Percentiles rank a stretch among this genome's conserved stretches.
phyloP scores from a whole-genome alignment of 2,113 vertebrate species.

The Sinocyclocheilus maitianheensis region DNA sequence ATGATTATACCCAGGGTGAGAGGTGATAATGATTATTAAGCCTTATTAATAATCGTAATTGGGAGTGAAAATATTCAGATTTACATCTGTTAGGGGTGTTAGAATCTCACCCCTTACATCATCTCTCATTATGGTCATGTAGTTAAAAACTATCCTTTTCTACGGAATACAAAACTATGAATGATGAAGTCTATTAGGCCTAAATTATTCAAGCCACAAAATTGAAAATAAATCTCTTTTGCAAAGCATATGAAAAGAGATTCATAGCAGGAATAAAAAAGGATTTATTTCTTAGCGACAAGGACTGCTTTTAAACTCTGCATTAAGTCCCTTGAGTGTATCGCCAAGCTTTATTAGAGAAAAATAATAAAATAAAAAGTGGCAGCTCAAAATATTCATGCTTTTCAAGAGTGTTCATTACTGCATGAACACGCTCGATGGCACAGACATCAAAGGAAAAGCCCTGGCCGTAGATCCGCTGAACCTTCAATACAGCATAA shows the following conservation, averaged over 20 bases:
- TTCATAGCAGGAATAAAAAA: neutral
- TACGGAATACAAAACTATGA: neutral
- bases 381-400: constrained; percentile 10
- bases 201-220: constrained; percentile 20
- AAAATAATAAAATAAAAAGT: constrained; percentile 5
- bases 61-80: neutral
- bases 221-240: constrained; percentile 27
- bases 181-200: constrained; percentile 14
- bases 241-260: neutral
- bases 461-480: neutral
- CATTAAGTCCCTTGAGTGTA: neutral
- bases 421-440: neutral
- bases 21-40: constrained; percentile 17
- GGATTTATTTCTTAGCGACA: constrained; percentile 6
- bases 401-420: constrained; percentile 22
- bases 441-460: constrained; percentile 10
- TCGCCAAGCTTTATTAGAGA: neutral
- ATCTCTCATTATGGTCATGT: neutral
- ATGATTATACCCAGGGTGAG: neutral
- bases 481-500: neutral
- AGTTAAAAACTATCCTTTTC: constrained; percentile 16
- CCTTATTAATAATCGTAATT: constrained; percentile 8
- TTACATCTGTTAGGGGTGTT: constrained; percentile 14
- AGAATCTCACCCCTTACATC: neutral
- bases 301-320: constrained; percentile 1